Conservation (phyloP, 2,797 vertebrate species). For the Micrastur ruficollis region DNA sequence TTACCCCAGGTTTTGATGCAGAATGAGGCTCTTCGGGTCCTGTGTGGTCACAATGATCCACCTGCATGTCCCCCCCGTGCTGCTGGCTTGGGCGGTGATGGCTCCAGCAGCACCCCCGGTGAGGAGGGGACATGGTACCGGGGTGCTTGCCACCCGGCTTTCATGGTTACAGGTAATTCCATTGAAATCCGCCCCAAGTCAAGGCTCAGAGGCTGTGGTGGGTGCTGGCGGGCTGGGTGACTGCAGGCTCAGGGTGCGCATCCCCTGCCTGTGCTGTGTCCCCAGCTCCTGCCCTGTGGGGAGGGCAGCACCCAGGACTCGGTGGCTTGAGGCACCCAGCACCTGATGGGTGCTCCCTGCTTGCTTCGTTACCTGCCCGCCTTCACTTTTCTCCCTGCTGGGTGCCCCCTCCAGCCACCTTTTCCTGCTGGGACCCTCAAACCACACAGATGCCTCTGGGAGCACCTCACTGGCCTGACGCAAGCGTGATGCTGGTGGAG, state of each 20-base stretch:
- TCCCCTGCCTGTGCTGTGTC: not conserved
- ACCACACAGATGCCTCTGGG: accelerated
- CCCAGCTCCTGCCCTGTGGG: not conserved
- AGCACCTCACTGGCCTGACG: not conserved
- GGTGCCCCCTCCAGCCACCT: not conserved
- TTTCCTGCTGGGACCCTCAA: not conserved
- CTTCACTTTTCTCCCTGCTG: not conserved
- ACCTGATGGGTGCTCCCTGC: not conserved
- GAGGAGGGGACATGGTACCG: accelerated
- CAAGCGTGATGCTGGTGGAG: accelerated
- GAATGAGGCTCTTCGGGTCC: not conserved
- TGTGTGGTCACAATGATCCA: accelerated
- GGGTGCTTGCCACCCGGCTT: accelerated
- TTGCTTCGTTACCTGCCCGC: accelerated
- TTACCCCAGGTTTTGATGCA: not conserved
- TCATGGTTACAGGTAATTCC: accelerated
- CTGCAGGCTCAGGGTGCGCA: not conserved
- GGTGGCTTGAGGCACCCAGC: not conserved
- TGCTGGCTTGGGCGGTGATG: not conserved
- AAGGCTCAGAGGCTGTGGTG: accelerated
- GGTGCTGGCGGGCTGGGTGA: not conserved
- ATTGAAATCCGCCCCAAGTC: not conserved
- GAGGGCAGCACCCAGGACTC: not conserved
- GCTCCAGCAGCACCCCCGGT: not conserved
- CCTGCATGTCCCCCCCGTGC: accelerated